Conservation (phyloP, 2,113 vertebrate species). For the Toxotes chatareus region DNA sequence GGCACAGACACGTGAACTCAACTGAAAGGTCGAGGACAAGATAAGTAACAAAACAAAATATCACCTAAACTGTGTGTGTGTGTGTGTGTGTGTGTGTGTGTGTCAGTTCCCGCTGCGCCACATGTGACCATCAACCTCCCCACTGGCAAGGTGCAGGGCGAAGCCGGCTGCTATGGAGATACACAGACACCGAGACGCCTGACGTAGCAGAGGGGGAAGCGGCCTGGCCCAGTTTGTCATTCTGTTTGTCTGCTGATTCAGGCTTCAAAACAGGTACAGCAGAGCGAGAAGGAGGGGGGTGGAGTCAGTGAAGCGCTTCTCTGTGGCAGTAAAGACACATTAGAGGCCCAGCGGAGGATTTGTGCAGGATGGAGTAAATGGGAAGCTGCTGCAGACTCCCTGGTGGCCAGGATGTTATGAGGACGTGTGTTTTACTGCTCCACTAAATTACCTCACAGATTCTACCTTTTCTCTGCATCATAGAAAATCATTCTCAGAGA, state of each 20-base stretch:
- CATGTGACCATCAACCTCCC: slow-evolving; percentile 63
- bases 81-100: slow-evolving; percentile 1
- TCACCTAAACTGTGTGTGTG: background rate
- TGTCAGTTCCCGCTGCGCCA: background rate
- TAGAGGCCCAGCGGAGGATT: slow-evolving; percentile 35
- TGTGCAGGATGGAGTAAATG: slow-evolving; percentile 47
- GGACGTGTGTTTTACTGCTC: background rate
- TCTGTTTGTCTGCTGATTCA: slow-evolving; percentile 46
- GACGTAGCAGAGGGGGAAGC: slow-evolving; percentile 42
- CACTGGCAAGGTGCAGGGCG: slow-evolving; percentile 52
- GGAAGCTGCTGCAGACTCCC: slow-evolving; percentile 42
- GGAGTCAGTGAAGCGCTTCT: slow-evolving; percentile 35
- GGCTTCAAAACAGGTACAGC: slow-evolving; percentile 45
- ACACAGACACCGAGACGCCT: slow-evolving; percentile 10
- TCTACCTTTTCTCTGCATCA: background rate
- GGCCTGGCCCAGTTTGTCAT: slow-evolving; percentile 29
- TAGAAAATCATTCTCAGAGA: background rate
- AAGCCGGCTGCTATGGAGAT: slow-evolving; percentile 41
- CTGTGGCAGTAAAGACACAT: slow-evolving; percentile 33
- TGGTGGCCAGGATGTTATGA: background rate
- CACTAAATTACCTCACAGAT: background rate
- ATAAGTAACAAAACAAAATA: background rate
- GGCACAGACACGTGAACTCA: no score
- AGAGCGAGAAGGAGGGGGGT: no score
- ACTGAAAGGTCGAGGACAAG: no score